Base-by-base conservation (phyloP, 1,140 invertebrate species). In the Ceratitis capitata region DNA sequence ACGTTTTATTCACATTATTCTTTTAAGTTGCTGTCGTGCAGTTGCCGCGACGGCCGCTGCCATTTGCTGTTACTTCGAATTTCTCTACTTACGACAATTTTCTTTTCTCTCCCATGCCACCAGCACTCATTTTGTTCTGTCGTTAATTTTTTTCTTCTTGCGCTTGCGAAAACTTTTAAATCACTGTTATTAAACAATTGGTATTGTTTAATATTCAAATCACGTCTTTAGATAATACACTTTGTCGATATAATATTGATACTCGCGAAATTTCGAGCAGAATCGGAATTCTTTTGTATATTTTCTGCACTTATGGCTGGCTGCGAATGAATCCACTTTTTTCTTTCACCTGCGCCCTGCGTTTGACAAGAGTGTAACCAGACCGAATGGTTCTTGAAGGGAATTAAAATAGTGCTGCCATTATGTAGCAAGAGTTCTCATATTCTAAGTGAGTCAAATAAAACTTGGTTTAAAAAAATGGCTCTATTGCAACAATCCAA, bases 61-160 rank as follows among this genome's bases (percentile, higher is more conserved):
- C 69, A 45, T 45, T 47, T 19, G 19, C 39, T 45, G 42, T 26
- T 45, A 78, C 69, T 78, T 78, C 69, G 39, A 14, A 78, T 78
- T 78, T 78, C 69, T 78, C 39, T 78, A 78, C 69, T 78, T 78
- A 78, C 69, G 69, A 78, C 69, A 78, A 78, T 78, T 78, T 78
- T 78, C 69, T 78, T 78, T 78, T 78, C 69, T 78, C 69, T 78
- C 69, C 69, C 35, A 78, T 78, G 39, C 69, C 69, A 78, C 69
- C 69, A 78, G 69, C n/a, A 78, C 69, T 78, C 69, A 78, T 78
- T 78, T 78, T 78, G 69, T 78, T 78, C 69, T 42, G 42, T 78
- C 39, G 69, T 78, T 78, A 78, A 35, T 42, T 45, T 61, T 56
- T 61, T 61, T n/a, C n/a, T n/a, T 47, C 69, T 78, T 78, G 69